phyloP scores from a whole-genome alignment of 2,888 invertebrate genomes.

The Drosophila paracracens region DNA sequence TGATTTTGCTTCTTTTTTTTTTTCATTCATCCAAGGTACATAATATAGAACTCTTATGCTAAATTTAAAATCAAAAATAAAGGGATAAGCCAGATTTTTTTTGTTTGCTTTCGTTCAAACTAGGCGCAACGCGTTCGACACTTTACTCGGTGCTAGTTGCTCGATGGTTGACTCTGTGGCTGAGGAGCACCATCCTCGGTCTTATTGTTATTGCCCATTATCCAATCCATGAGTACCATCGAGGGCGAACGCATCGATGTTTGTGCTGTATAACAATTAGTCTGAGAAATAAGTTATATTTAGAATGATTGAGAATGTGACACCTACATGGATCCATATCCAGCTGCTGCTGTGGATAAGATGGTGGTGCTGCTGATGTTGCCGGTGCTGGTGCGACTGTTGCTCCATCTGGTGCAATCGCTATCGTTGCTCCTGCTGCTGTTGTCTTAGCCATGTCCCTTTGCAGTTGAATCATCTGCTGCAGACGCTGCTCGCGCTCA shows the following conservation, averaged over 20 bases:
- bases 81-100: conserved; percentile 22
- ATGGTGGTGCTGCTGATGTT: conserved; percentile 4
- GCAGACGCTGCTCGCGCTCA: conserved; percentile 91
- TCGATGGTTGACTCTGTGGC: conserved; percentile 10
- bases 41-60: conserved; percentile 62
- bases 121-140: conserved; percentile 6
- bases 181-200: conserved; percentile 48
- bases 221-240: conserved; percentile 92
- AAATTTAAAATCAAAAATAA: conserved; percentile 33
- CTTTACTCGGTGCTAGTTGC: conserved; percentile 20
- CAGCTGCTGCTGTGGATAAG: conserved; percentile 85
- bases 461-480: conserved; percentile 91
- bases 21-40: conserved; percentile 62
- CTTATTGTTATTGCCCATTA: conserved; percentile 88
- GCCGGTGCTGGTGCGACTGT: conserved; percentile 84
- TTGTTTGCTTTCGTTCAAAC: conserved; percentile 6
- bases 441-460: conserved; percentile 89
- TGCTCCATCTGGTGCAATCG: conserved; percentile 14
- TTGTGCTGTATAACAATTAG: conserved; percentile 87
- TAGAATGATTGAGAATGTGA: not conserved
- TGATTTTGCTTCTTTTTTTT: conserved; percentile 13
- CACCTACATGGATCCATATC: conserved; percentile 90
- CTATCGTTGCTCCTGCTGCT: conserved; percentile 84
- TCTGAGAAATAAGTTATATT: not conserved
- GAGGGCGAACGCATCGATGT: conserved; percentile 92